Evolutionary conservation across 2,888 invertebrate genomes (phyloP), one percentile per base, ranked within the genome.

Genomic region (Seira sanloemensis): DNA sequence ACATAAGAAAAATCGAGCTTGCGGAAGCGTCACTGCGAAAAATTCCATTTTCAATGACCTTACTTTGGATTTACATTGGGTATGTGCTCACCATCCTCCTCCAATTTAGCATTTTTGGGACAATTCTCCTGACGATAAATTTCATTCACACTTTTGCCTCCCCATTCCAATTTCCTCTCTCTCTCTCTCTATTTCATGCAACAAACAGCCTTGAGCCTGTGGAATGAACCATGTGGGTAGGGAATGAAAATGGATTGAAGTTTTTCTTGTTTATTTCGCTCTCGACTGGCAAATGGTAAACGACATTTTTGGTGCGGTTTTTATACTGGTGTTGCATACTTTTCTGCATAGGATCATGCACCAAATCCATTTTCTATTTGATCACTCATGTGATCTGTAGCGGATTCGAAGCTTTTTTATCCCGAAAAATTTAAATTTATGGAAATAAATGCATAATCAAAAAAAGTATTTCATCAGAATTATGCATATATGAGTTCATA

Each of bases 111-210:
- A 78, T 78, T 72, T 78, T 72, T 78, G 78, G 72, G 46, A 65
- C 78, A 72, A 78, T 78, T 78, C 78, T 72, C 78, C 16, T 24
- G 78, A 72, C 65, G 72, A 65, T 72, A 72, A 69, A 78, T 69
- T 78, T 78, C 72, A 78, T 78, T 78, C 66, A 27, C 66, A 23
- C 75, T 25, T 72, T 72, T 71, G 69, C 62, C 78, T 71, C 71
- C 68, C 54, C 23, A 25, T 25, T 24, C 18, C 2, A 50, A 21
- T 37, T 37, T 37, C 37, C 37, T 37, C 37, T 37, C n/a, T n/a
- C n/a, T n/a, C n/a, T n/a, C n/a, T n/a, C 37, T 5, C 12, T 37
- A 25, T 50, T 50, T 46, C 73, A 73, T 50, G 72, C 26, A 25
- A 67, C 54, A 74, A 24, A 27, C 9, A 72, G 37, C 37, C 37